Base-by-base conservation (phyloP, 92 coral and sea anemone genomes). In the Anthopleura xanthogrammica region DNA sequence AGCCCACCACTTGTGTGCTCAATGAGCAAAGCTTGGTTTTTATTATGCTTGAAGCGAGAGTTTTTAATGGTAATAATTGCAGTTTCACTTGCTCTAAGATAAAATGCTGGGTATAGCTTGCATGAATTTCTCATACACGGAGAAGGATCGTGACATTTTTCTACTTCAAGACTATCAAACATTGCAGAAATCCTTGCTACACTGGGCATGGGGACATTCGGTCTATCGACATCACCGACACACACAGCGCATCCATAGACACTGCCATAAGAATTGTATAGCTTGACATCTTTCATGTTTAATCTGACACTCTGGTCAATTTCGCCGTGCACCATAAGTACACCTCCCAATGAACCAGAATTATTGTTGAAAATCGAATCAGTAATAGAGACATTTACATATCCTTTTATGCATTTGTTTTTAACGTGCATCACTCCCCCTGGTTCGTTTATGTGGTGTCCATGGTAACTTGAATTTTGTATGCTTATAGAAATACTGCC, bases 311-410 rank as follows among this genome's bases (percentile, higher is more conserved):
- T 74, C 14, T 39, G 48, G 13, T 74, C 39, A 1, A 3, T 20
- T 40, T 36, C 17, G 7, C 77, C 9, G 16, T 39, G 52, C 20
- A 74, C 19, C 50, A 39, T 50, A 36, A 74, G 50, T 11, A 46
- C 17, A 46, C 77, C 77, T 20, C 77, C 77, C 11, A 74, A 40
- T 74, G 77, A 20, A 16, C 50, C 77, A 36, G 77, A 40, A 46
- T 36, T 74, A 36, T 46, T 12, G 7, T 16, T 1, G 54, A 74
- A 74, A 46, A 19, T 17, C 10, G 77, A 74, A 46, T 74, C 77
- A 46, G 22, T 74, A 11, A 74, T 74, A 17, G 77, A 20, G 20
- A 74, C n/a, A 39, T 36, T 74, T 7, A 74, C 54, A 12, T 16
- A 9, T 20, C 41, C 50, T 36, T 46, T 36, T n/a, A 29, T 62